Base-by-base conservation (phyloP, 2,113 vertebrate genomes). In the Eublepharis macularius region DNA sequence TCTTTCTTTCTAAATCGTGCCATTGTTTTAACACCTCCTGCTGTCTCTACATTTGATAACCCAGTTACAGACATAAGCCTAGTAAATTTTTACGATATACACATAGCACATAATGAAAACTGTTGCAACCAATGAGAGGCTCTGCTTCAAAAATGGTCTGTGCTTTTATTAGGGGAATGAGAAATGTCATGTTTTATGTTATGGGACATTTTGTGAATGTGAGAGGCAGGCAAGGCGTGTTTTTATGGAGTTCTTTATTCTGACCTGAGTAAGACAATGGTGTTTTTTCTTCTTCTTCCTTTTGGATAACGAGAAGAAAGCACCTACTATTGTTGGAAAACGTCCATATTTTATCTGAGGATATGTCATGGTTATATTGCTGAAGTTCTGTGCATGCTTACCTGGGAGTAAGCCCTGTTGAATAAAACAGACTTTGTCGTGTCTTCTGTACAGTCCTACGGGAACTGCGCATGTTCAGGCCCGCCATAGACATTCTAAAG, bases 21-120 rank as follows among this genome's bases (percentile, higher is more conserved):
- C 0, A 83, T 84, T 73, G 36, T 79, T 80, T 83, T 82, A 81
- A 8, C 34, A 13, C 88, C 73, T 45, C 82, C n/a, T 10, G 21
- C 84, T 82, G 47, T 80, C n/a, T 77, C 77, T 78, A 89, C 43
- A 24, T 86, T 93, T n/a, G 85, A 2, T 29, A 29, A 17, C 9
- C 70, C n/a, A 66, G 57, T 2, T 72, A 16, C 24, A 84, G 2
- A 2, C 21, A 69, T 80, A 91, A 29, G 34, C 70, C 80, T 0
- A 85, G 0, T 79, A 78, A 41, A 60, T 82, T 84, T 60, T 66
- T 73, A 80, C 34, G 43, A 0, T 69, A 3, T 85, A 73, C 21
- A 51, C 54, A 12, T 4, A 1, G 12, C 21, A 9, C 2, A 84
- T 2, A 87, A 19, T 75, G 17, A 57, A 26, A n/a, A 92, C 68